These are phyloP conservation scores for Colistium nudipinnis DNA, from an alignment of 2,113 vertebrate genomes.

Conservation along the genomic window DNA sequence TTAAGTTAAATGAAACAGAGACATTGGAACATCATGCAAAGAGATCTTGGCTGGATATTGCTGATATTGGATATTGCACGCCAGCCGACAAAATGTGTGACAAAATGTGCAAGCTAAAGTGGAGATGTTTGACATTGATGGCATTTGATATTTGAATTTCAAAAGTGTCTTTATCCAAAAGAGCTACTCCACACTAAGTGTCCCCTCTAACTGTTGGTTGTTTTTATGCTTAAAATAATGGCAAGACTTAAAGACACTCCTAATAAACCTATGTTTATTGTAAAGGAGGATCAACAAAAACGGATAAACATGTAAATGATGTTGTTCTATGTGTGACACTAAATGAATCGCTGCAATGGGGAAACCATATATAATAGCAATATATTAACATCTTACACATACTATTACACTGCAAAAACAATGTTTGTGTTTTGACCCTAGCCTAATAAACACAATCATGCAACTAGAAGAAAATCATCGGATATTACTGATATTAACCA, in stretches of 20 bases:
- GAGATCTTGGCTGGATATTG: slow-evolving; percentile 22
- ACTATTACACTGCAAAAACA: background rate
- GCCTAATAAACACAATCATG: background rate
- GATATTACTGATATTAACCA: background rate
- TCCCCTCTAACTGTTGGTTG: background rate
- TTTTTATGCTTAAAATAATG: background rate
- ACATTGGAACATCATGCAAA: slow-evolving; percentile 23
- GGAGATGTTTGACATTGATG: slow-evolving; percentile 20
- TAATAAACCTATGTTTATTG: background rate
- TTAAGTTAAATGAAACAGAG: slow-evolving; percentile 31
- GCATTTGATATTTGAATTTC: slow-evolving; percentile 41
- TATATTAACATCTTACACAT: background rate
- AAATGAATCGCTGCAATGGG: background rate
- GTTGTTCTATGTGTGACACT: background rate
- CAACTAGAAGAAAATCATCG: background rate
- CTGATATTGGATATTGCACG: slow-evolving; percentile 52
- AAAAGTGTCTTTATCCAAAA: background rate
- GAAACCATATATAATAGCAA: background rate
- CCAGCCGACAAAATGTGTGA: slow-evolving; percentile 16
- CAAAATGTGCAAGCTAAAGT: slow-evolving; percentile 43
- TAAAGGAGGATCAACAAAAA: background rate
- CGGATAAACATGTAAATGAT: too few species aligned
- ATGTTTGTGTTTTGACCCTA: background rate
- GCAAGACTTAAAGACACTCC: background rate
- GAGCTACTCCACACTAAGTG: background rate